Base-by-base conservation (phyloP, 2,113 vertebrate species). In the Paramisgurnus dabryanus region DNA sequence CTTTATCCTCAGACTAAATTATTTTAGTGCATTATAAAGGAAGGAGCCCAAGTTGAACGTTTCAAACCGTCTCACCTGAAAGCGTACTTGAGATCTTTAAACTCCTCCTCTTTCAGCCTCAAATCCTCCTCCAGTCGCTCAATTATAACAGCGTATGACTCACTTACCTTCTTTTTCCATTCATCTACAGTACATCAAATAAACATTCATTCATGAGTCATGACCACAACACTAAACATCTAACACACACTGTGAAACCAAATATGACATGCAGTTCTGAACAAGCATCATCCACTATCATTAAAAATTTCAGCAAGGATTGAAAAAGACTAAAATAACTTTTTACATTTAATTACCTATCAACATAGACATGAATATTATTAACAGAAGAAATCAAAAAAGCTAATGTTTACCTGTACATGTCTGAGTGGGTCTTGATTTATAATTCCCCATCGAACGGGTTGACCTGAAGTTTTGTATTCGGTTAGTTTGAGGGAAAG, bases 81-180 rank as follows among this genome's bases (percentile, higher is more conserved):
- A 70, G 96, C 95, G 0, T 95, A 93, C 58, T 91, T 91, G 72
- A 98, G 88, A 45, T 98, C 95, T 4, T 60, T 75, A 18, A 94
- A 84, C 84, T 97, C 95, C 7, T 91, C 93, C 13, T 98, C 96
- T 89, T 94, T 95, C 71, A 98, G 90, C 43, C 88, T 92, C 75
- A 97, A 89, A 82, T 98, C 95, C n/a, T 96, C 95, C 76, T 97
- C 93, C 86, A 98, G 45, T 69, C 91, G 91, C 79, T 97, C 96
- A 0, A 92, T 84, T 82, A 96, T 94, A 22, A 95, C 90, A 58
- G 93, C 84, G 18, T 99, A 98, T 0, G 96, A 96, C 89, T 99
- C 96, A 10, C 92, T 93, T 67, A 98, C 95, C 82, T 98, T 98
- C 92, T 98, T 99, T 93, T 98, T 98, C 98, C 96, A 98, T 80